Evolutionary conservation across 1,140 invertebrate species (phyloP).

Genomic region (Sycophila sp.): DNA sequence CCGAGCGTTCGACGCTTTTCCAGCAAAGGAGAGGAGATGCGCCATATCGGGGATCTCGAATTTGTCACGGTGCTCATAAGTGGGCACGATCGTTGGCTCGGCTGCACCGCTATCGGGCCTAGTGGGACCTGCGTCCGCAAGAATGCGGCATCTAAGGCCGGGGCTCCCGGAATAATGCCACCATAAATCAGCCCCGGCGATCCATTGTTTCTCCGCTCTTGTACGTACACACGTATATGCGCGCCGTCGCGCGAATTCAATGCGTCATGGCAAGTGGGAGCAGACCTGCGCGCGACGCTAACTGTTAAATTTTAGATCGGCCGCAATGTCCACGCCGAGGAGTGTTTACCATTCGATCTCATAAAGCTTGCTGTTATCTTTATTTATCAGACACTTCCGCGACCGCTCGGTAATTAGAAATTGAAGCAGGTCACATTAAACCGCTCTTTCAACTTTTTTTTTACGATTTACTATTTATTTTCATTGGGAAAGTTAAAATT

Average conservation of each 20-base stretch:
- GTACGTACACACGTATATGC: neutral
- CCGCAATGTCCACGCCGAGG: too few species aligned
- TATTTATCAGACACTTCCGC: too few species aligned
- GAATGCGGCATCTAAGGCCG: neutral
- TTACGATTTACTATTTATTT: too few species aligned
- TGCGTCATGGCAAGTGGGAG: neutral
- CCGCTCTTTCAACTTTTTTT: too few species aligned
- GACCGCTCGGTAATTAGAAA: too few species aligned
- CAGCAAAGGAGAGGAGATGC: too few species aligned
- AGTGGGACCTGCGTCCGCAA: neutral
- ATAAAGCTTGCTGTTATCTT: too few species aligned
- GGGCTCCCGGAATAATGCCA: conserved; percentile 26
- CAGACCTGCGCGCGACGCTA: neutral
- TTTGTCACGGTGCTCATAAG: conserved; percentile 21
- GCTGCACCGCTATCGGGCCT: neutral
- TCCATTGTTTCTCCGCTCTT: conserved; percentile 25
- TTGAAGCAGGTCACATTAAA: too few species aligned
- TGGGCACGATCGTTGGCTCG: neutral
- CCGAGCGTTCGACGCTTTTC: too few species aligned
- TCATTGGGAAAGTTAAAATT: too few species aligned
- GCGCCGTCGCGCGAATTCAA: neutral
- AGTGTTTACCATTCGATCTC: too few species aligned
- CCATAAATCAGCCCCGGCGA: conserved; percentile 24
- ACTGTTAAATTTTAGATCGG: conserved; percentile 9
- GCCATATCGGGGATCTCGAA: neutral